phyloP scores from a whole-genome alignment of 2,797 vertebrate species.

The Limosa lapponica region DNA sequence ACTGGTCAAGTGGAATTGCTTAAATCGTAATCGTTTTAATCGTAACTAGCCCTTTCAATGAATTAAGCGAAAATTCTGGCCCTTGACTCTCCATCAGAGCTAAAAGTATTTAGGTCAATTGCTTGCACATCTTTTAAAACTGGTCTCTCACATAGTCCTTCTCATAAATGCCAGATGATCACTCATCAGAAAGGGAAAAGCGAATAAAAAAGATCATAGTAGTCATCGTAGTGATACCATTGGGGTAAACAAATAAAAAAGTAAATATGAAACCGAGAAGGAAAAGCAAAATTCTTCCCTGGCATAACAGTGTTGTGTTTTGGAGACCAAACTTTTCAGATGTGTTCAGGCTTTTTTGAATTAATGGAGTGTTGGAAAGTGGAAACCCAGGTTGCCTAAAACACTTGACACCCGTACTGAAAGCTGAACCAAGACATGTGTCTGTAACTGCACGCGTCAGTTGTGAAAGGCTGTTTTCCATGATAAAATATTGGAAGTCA shows the following conservation, averaged over 20 bases:
- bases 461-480: not conserved
- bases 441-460: rapidly evolving
- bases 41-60: not conserved
- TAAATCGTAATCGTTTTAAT: not conserved
- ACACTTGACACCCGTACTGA: not conserved
- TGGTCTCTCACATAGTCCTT: not conserved
- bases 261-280: slow-evolving; percentile 19
- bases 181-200: slow-evolving; percentile 12
- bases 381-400: slow-evolving; percentile 36
- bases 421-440: slow-evolving; percentile 10
- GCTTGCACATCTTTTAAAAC: not conserved
- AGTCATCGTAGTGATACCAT: not conserved
- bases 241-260: slow-evolving; percentile 38
- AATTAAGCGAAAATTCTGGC: not conserved
- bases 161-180: slow-evolving; percentile 40
- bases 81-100: not conserved
- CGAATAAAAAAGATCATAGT: not conserved
- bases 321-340: slow-evolving; percentile 31
- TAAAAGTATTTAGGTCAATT: slow-evolving; percentile 29
- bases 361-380: slow-evolving; percentile 43
- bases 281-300: slow-evolving; percentile 18
- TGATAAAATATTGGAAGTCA: not conserved
- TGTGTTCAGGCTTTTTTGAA: slow-evolving; percentile 21
- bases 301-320: slow-evolving; percentile 1
- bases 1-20: not conserved